Evolutionary conservation across 2,113 vertebrate species (phyloP).

Genomic region (Mormyrus iriodes): DNA sequence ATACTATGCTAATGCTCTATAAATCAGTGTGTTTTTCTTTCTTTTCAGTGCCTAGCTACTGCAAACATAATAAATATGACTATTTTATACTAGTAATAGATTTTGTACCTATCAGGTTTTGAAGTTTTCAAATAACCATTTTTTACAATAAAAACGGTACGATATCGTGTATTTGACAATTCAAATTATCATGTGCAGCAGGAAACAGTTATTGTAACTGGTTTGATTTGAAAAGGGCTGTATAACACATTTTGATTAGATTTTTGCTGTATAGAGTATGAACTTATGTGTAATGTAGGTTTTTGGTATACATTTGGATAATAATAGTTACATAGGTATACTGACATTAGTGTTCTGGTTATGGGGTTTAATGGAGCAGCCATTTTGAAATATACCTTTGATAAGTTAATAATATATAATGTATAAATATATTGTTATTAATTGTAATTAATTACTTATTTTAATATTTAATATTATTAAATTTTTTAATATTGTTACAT

Average conservation of each 20-base stretch:
- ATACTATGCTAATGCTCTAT: background rate
- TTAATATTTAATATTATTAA: no score
- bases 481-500: no score
- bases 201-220: background rate
- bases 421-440: background rate
- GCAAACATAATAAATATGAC: background rate
- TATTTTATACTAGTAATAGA: background rate
- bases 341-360: background rate
- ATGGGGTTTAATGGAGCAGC: background rate
- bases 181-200: background rate
- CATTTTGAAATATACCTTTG: background rate
- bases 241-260: background rate
- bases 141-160: background rate
- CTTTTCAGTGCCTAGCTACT: background rate
- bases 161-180: background rate
- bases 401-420: background rate
- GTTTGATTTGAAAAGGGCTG: background rate
- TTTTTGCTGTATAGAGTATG: background rate
- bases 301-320: background rate
- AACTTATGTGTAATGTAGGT: background rate
- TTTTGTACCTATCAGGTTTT: background rate
- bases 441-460: background rate
- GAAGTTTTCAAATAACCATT: background rate
- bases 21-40: background rate
- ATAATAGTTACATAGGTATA: background rate